phyloP scores from a whole-genome alignment of 2,888 invertebrate genomes.

The Limenitis camilla region DNA sequence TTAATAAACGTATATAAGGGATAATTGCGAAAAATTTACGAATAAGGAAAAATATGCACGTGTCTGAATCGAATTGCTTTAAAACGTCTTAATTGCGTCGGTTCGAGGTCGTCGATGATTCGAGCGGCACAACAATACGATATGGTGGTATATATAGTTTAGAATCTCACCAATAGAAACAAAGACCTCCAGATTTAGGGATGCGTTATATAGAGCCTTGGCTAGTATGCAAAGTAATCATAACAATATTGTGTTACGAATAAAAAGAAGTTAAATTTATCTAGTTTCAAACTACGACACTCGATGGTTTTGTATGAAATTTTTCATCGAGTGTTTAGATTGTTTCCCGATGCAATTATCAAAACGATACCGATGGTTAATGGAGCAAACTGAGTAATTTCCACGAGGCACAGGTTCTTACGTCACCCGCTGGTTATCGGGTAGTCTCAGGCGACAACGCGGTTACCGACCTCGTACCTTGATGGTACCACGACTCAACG shows the following conservation, averaged over 20 bases:
- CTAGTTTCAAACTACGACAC: too few species aligned
- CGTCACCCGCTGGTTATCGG: constrained; percentile 38
- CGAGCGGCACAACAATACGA: constrained; percentile 22
- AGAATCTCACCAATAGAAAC: background rate
- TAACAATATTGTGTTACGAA: too few species aligned
- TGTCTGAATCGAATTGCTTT: constrained; percentile 68
- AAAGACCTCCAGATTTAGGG: background rate
- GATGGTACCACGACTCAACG: constrained; percentile 36
- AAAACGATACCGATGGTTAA: too few species aligned
- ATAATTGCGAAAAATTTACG: constrained; percentile 66
- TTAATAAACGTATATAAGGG: constrained; percentile 57
- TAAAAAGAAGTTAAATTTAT: too few species aligned
- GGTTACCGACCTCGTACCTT: constrained; percentile 56
- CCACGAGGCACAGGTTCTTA: constrained; percentile 26
- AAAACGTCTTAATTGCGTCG: constrained; percentile 66
- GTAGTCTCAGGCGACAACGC: constrained; percentile 48
- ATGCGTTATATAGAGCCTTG: too few species aligned
- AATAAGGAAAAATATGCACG: constrained; percentile 65
- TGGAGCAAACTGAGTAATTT: constrained; percentile 6
- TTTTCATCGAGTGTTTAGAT: too few species aligned
- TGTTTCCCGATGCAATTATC: too few species aligned
- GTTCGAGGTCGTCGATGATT: constrained; percentile 49
- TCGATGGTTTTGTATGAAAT: too few species aligned
- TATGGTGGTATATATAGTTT: background rate
- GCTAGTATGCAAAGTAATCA: too few species aligned